phyloP scores from a whole-genome alignment of 2,113 vertebrate species.

The Chlorodrepanis virens region DNA sequence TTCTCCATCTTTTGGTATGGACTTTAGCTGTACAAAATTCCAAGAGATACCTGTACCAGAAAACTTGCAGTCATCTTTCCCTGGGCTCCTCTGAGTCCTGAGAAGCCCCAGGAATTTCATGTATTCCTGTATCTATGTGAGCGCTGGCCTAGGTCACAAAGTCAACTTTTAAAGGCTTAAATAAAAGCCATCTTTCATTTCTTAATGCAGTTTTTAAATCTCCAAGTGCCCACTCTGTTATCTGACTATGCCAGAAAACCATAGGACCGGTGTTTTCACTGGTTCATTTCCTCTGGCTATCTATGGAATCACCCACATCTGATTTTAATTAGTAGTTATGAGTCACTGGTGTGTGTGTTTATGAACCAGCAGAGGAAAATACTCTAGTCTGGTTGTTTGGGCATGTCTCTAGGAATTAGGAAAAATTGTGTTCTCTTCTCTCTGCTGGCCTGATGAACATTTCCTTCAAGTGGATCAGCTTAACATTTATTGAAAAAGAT shows the following conservation, averaged over 20 bases:
- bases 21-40: background rate
- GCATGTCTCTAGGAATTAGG: background rate
- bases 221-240: background rate
- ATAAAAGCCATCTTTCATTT: background rate
- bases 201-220: background rate
- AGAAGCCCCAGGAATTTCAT: background rate
- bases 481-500: background rate
- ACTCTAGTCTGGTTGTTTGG: background rate
- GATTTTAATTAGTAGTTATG: background rate
- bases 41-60: background rate
- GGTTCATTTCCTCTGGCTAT: background rate
- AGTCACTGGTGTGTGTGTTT: background rate
- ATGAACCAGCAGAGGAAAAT: background rate
- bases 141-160: background rate
- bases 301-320: background rate
- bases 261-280: background rate
- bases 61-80: background rate
- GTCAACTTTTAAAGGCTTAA: background rate
- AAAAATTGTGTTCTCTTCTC: background rate
- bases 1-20: background rate
- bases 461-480: background rate
- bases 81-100: background rate
- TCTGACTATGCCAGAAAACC: background rate
- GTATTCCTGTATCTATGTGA: background rate
- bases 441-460: background rate